These are phyloP conservation scores for Bombyx mandarina DNA, from an alignment of 1,140 invertebrate species.

Conservation along the genomic window DNA sequence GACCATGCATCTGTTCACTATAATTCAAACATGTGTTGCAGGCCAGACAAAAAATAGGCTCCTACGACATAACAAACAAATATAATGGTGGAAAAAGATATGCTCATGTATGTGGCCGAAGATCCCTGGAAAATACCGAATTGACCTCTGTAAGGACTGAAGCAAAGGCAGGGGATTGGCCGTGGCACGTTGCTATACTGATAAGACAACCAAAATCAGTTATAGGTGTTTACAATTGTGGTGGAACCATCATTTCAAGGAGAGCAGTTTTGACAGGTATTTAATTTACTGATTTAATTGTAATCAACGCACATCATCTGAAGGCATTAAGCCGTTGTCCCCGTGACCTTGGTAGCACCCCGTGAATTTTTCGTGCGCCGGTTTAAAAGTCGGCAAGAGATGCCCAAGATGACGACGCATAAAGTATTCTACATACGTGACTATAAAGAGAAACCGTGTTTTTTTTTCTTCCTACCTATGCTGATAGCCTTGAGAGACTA, in stretches of 20 bases:
- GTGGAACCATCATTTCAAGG: constrained; percentile 57
- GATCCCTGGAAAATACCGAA: constrained; percentile 46
- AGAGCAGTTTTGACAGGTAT: constrained; percentile 58
- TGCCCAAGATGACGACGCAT: too few relatives aligned
- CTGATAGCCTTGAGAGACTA: too few relatives aligned
- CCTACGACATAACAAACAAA: constrained; percentile 26
- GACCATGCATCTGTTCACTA: too few relatives aligned
- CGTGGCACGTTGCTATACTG: constrained; percentile 88
- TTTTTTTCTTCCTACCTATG: too few relatives aligned
- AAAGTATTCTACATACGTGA: too few relatives aligned
- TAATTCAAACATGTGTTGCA: constrained; percentile 11
- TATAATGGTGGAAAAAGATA: constrained; percentile 13
- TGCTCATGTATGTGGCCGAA: constrained; percentile 46
- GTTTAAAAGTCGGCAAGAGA: too few relatives aligned
- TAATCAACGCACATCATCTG: too few relatives aligned
- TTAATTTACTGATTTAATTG: too few relatives aligned
- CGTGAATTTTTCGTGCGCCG: too few relatives aligned
- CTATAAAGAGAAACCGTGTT: too few relatives aligned
- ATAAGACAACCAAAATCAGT: constrained; percentile 75
- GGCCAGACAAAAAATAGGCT: constrained; percentile 28
- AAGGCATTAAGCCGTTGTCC: too few relatives aligned
- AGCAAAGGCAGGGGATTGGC: constrained; percentile 83
- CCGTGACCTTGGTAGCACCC: too few relatives aligned
- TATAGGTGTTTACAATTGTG: constrained; percentile 48
- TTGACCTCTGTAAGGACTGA: constrained; percentile 43